Evolutionary conservation across 1,140 invertebrate species (phyloP), one percentile per base, ranked within the genome.

Genomic region (Capitella teleta): DNA sequence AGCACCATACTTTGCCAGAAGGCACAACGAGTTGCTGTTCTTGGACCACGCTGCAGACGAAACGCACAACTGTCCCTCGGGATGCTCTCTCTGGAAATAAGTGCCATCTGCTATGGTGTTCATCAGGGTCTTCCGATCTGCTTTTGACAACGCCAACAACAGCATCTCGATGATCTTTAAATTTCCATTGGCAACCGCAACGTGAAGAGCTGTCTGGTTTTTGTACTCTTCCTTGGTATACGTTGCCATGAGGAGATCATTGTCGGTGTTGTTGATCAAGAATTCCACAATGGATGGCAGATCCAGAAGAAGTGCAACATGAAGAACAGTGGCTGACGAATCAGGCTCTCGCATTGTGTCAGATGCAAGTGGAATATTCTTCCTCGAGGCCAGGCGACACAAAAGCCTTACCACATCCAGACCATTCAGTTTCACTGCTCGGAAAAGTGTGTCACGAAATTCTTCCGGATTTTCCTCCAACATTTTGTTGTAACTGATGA

Each of bases 111-210:
- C 43, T 6, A 45, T 14, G 4, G 43, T 23, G 43, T 45, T 45
- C 21, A 45, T 23, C 5, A 45, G 18, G 4, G 18, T 26, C n/a
- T 19, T 45, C 43, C 43, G 5, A n/a, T 45, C 43, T 24, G n/a
- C 19, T 23, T 6, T 19, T 26, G 23, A 4, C 5, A 45, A 25
- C 14, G 43, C 43, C 21, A 10, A 4, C n/a, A 45, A 5, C 5
- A 45, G 43, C 6, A n/a, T 19, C 43, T 45, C n/a, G 43, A 45
- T 25, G 19, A 45, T n/a, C 6, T 45, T 23, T 6, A n/a, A 14
- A 25, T 45, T 45, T 19, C 43, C 43, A 25, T 45, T 45, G 18
- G 43, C 43, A n/a, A 45, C 43, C n/a, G 43, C 43, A 12, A 45
- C 43, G 43, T 45, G 43, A 23, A 45, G 43, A 25, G n/a, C 24